These are phyloP conservation scores for Erebia ligea DNA, from an alignment of 2,888 invertebrate genomes.

Conservation along the genomic window DNA sequence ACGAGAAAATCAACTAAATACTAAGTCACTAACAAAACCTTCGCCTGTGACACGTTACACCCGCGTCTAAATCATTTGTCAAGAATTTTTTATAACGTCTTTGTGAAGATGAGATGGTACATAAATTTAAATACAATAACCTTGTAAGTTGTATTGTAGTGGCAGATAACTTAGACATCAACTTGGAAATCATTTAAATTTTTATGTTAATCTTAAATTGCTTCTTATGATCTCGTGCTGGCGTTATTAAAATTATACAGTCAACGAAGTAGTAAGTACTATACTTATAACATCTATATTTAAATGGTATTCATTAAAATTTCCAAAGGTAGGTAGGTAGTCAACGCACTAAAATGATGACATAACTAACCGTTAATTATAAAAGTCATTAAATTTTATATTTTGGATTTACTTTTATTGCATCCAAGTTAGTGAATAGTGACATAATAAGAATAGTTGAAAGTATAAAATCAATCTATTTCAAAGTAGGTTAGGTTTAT, in stretches of 20 bases:
- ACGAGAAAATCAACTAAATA: too few species aligned
- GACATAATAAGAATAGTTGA: too few species aligned
- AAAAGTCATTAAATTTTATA: too few species aligned
- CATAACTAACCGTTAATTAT: too few species aligned
- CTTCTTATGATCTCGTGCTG: slow-evolving; percentile 10
- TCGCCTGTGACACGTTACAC: background rate
- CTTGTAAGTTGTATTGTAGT: background rate
- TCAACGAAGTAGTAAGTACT: background rate
- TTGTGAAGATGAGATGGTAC: slow-evolving; percentile 22
- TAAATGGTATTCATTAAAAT: background rate
- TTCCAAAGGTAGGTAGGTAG: background rate
- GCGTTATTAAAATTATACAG: background rate
- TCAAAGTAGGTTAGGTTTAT: too few species aligned
- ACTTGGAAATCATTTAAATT: background rate
- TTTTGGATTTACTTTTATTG: too few species aligned
- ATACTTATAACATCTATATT: background rate
- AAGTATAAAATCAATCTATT: too few species aligned
- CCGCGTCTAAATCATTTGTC: background rate
- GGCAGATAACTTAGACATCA: background rate
- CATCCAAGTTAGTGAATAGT: too few species aligned
- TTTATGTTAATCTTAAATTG: slow-evolving; percentile 14
- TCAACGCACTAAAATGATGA: too few species aligned
- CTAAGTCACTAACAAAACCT: background rate
- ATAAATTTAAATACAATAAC: slow-evolving; percentile 26
- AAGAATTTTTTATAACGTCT: slow-evolving; percentile 15